phyloP scores from a whole-genome alignment of 2,888 invertebrate genomes.

The Panopea generosa region DNA sequence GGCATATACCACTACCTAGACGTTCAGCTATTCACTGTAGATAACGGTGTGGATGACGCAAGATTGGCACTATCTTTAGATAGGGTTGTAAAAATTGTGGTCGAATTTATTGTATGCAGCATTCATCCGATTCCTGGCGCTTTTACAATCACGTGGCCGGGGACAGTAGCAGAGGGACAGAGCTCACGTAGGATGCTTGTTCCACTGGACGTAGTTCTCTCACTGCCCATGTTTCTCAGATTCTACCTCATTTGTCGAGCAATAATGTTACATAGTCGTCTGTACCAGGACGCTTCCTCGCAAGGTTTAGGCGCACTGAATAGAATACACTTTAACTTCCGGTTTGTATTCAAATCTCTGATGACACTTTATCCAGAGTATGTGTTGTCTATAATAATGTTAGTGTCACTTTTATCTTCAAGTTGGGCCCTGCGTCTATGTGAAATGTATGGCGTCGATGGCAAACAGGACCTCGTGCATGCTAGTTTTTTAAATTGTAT shows the following conservation, averaged over 20 bases:
- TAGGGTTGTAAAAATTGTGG: conserved; percentile 88
- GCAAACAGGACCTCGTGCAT: conserved; percentile 69
- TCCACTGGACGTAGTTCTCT: conserved; percentile 82
- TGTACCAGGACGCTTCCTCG: conserved; percentile 84
- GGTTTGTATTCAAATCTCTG: conserved; percentile 85
- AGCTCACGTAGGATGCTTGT: conserved; percentile 58
- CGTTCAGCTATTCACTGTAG: conserved; percentile 81
- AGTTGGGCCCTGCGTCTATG: conserved; percentile 83
- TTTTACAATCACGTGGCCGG: conserved; percentile 73
- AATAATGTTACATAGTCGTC: conserved; percentile 83
- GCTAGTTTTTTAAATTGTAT: conserved; percentile 83
- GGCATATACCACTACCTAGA: conserved; percentile 82
- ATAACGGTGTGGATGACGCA: conserved; percentile 84
- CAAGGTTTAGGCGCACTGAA: conserved; percentile 89
- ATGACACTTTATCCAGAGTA: conserved; percentile 84
- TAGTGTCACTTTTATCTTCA: conserved; percentile 78
- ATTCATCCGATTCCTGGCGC: conserved; percentile 83
- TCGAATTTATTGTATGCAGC: conserved; percentile 88
- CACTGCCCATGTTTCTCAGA: conserved; percentile 83
- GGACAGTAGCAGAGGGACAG: conserved; percentile 70
- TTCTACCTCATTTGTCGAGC: conserved; percentile 81
- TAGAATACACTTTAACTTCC: conserved; percentile 98
- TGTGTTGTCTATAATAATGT: conserved; percentile 81
- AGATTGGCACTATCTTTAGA: conserved; percentile 79
- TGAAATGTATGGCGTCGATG: conserved; percentile 79